Evolutionary conservation across 2,888 invertebrate species (phyloP).

Genomic region (Podabrus alpinus): DNA sequence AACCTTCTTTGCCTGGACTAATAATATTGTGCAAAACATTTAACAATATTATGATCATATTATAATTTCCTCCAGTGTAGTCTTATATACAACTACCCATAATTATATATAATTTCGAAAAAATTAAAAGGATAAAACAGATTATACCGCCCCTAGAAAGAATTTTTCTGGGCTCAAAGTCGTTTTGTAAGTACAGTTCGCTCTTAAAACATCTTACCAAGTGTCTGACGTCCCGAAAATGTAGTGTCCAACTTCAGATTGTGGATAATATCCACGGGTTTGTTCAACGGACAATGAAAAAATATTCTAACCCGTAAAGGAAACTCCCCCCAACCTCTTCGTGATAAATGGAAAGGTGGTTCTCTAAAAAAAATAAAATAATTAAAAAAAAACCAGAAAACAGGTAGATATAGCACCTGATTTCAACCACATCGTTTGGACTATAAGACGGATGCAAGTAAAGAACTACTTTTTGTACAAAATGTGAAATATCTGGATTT

Average conservation of each 20-base stretch:
- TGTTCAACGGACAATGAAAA: constrained; percentile 74
- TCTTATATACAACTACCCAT: too few relatives aligned
- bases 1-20: too few relatives aligned
- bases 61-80: too few relatives aligned
- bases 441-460: constrained; percentile 84
- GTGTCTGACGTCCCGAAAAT: constrained; percentile 81
- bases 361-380: constrained; percentile 57
- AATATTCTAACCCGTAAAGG: constrained; percentile 79
- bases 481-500: constrained; percentile 62
- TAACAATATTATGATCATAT: too few relatives aligned
- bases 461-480: constrained; percentile 76
- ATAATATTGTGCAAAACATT: too few relatives aligned
- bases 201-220: constrained; percentile 58
- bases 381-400: background rate
- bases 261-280: constrained; percentile 80
- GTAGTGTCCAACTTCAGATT: constrained; percentile 79
- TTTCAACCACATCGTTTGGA: constrained; percentile 82
- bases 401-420: constrained; percentile 58
- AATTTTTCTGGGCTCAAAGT: background rate
- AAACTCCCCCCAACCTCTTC: constrained; percentile 93
- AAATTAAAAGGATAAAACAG: too few relatives aligned
- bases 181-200: background rate
- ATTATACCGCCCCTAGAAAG: too few relatives aligned
- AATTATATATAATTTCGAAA: too few relatives aligned
- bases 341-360: constrained; percentile 80